phyloP scores from a whole-genome alignment of 1,140 invertebrate genomes.

The Neoseiulus cucumeris region DNA sequence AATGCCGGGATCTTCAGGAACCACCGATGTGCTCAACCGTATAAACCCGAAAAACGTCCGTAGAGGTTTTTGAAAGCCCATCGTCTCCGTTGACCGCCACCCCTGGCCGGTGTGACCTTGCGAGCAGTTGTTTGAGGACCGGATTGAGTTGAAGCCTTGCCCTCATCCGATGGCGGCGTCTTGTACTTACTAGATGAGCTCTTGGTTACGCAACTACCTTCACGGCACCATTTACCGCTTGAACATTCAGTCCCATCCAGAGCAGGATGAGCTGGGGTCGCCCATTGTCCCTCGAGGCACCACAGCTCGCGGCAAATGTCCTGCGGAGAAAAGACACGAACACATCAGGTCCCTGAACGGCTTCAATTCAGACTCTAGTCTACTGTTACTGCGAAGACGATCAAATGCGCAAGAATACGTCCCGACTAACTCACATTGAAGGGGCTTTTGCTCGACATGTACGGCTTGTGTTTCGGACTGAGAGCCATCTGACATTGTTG shows the following conservation, averaged over 20 bases:
- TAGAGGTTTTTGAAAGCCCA: background rate
- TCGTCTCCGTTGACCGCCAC: background rate
- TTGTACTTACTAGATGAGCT: constrained; percentile 3
- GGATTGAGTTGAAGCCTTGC: background rate
- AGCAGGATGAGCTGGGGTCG: constrained; percentile 29
- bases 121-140: background rate
- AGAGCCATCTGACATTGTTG: constrained; percentile 22
- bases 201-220: background rate
- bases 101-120: background rate
- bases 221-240: constrained; percentile 11
- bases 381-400: too few relatives aligned
- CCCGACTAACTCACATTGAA: constrained; percentile 21
- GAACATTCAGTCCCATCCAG: constrained; percentile 26
- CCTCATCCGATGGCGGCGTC: background rate
- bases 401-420: too few relatives aligned
- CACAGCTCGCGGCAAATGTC: constrained; percentile 39
- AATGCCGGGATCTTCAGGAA: too few relatives aligned
- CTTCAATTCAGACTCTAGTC: too few relatives aligned
- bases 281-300: constrained; percentile 25
- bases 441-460: constrained; percentile 17
- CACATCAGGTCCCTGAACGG: background rate
- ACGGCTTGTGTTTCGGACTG: constrained; percentile 19
- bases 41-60: background rate
- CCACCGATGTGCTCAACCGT: background rate
- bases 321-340: constrained; percentile 22